Evolutionary conservation across 1,140 invertebrate species (phyloP).

Genomic region (Neuroterus valhalla): DNA sequence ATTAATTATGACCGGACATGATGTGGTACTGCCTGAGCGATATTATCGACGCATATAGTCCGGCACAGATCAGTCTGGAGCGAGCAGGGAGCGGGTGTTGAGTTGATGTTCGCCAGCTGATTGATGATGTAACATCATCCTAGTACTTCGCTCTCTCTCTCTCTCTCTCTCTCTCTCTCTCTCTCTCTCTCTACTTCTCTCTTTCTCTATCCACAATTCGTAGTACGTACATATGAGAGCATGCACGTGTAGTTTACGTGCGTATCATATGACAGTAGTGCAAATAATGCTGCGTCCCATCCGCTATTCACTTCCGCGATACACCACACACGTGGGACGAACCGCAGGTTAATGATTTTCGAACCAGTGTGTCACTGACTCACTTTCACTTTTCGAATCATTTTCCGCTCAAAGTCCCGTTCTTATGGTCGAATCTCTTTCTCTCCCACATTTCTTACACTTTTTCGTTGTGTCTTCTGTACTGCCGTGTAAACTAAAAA

Average conservation of each 20-base stretch:
- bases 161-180: slow-evolving; percentile 33
- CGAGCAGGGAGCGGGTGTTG: slow-evolving; percentile 66
- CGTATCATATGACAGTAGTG: slow-evolving; percentile 10
- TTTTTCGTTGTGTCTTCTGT: too few species aligned
- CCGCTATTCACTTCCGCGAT: not conserved
- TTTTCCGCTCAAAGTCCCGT: too few species aligned
- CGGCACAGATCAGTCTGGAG: slow-evolving; percentile 61
- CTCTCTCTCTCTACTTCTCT: slow-evolving; percentile 34
- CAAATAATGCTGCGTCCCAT: not conserved
- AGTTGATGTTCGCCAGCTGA: slow-evolving; percentile 74
- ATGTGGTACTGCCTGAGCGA: slow-evolving; percentile 68
- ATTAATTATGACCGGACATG: slow-evolving; percentile 66
- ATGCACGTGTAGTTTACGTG: slow-evolving; percentile 13
- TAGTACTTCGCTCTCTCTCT: slow-evolving; percentile 45
- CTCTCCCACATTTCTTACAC: too few species aligned
- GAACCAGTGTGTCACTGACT: not conserved
- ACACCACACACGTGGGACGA: not conserved
- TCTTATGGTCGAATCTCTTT: too few species aligned
- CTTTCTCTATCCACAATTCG: slow-evolving; percentile 32
- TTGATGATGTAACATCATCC: slow-evolving; percentile 73
- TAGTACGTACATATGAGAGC: not conserved
- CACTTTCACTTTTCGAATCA: too few species aligned
- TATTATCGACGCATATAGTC: slow-evolving; percentile 69
- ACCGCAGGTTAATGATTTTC: not conserved
- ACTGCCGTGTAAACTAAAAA: too few species aligned